phyloP scores from a whole-genome alignment of 2,113 vertebrate species.

The Platysternon megacephalum region DNA sequence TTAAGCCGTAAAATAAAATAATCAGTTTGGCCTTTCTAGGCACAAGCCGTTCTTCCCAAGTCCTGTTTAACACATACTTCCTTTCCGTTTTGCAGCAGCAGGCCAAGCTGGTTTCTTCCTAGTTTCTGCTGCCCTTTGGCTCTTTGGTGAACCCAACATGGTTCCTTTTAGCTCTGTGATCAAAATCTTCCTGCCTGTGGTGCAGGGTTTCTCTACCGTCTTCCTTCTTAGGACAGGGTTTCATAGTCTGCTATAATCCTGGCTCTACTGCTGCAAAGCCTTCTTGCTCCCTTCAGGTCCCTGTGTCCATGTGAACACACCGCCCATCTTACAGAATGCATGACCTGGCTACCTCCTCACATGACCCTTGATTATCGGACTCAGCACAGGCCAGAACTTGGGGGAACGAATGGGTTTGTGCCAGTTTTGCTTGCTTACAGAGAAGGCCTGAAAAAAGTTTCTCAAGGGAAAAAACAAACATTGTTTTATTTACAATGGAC shows the following conservation, averaged over 20 bases:
- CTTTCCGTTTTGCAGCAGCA: not conserved
- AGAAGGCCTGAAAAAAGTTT: not conserved
- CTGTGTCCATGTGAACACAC: not conserved
- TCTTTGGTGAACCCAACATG: not conserved
- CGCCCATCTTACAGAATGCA: not conserved
- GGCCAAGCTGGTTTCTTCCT: not conserved
- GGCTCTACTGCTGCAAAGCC: not conserved
- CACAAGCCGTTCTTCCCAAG: not conserved
- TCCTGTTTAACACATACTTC: not conserved
- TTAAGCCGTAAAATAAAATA: accelerated
- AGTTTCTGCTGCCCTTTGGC: not conserved
- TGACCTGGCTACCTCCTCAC: not conserved
- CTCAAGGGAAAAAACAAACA: not conserved
- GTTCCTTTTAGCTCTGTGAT: not conserved
- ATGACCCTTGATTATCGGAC: not conserved
- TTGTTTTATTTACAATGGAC: not conserved
- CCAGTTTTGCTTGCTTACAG: not conserved
- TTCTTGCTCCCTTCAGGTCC: not conserved
- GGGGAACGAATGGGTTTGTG: not conserved
- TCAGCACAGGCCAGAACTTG: not conserved
- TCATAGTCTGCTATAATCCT: not conserved
- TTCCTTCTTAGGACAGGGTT: not conserved
- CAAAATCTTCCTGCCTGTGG: not conserved
- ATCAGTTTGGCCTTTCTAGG: not conserved
- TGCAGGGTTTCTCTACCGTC: not conserved